Conservation (phyloP, 2,888 invertebrate genomes). For the Helobdella robusta region DNA sequence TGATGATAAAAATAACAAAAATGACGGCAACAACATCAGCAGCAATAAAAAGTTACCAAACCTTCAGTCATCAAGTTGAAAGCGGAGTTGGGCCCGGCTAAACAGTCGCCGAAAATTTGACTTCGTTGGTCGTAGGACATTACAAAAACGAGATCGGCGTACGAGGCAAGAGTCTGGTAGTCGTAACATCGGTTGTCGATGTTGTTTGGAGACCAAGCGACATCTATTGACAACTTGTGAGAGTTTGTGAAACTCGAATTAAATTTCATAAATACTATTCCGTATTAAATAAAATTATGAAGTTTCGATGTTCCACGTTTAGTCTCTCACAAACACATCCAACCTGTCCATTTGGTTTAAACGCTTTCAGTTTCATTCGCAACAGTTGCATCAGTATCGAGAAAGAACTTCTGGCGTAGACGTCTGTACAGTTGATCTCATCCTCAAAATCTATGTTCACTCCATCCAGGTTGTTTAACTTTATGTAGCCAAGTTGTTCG, state of each 20-base stretch:
- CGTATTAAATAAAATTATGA: no score
- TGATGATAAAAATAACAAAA: background rate
- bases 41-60: constrained; percentile 32
- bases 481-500: constrained; percentile 37
- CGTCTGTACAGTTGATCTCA: constrained; percentile 38
- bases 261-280: no score
- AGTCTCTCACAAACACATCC: background rate
- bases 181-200: constrained; percentile 49
- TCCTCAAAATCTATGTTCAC: constrained; percentile 50
- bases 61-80: constrained; percentile 36
- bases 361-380: constrained; percentile 37
- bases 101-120: constrained; percentile 44
- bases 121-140: constrained; percentile 51
- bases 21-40: background rate
- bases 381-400: constrained; percentile 43
- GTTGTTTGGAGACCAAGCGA: constrained; percentile 48
- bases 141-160: constrained; percentile 48
- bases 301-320: no score
- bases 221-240: constrained; percentile 47
- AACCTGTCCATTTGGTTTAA: constrained; percentile 35
- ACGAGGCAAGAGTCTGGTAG: constrained; percentile 40
- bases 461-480: constrained; percentile 43
- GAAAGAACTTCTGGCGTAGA: constrained; percentile 38
- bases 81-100: constrained; percentile 44
- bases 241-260: no score